Conservation (phyloP, 2,888 invertebrate genomes). For the Chrysotoxum bicinctum region DNA sequence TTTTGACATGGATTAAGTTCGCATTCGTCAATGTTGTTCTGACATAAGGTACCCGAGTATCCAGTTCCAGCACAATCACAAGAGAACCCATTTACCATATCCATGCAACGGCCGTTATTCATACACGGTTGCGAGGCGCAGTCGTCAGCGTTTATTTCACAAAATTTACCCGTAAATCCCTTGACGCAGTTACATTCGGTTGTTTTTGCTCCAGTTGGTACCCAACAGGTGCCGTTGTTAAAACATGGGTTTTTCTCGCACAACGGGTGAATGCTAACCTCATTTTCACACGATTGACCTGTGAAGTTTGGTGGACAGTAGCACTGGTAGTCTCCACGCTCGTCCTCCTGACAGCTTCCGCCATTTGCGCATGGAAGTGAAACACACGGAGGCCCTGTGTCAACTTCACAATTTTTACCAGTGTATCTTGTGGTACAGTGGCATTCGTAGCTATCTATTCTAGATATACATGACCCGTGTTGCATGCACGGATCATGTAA, state of each 20-base stretch:
- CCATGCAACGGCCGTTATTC: conserved; percentile 88
- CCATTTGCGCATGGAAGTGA: conserved; percentile 88
- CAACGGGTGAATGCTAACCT: conserved; percentile 86
- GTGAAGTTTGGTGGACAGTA: conserved; percentile 86
- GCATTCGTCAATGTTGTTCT: conserved; percentile 92
- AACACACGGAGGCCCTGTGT: conserved; percentile 88
- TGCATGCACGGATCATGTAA: conserved; percentile 91
- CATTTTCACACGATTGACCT: conserved; percentile 88
- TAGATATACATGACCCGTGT: conserved; percentile 90
- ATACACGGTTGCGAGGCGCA: conserved; percentile 87
- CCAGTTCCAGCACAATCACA: conserved; percentile 91
- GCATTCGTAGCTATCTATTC: conserved; percentile 90
- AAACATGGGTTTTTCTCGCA: conserved; percentile 90
- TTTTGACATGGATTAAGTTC: conserved; percentile 87
- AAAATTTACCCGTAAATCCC: conserved; percentile 81
- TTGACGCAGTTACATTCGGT: conserved; percentile 85
- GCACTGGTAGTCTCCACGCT: conserved; percentile 88
- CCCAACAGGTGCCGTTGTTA: conserved; percentile 90
- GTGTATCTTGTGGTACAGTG: conserved; percentile 92
- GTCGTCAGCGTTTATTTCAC: conserved; percentile 89
- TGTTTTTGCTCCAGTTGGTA: conserved; percentile 83
- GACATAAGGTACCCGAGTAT: conserved; percentile 88
- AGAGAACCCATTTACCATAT: conserved; percentile 88
- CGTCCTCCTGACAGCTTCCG: conserved; percentile 87
- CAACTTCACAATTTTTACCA: conserved; percentile 93